phyloP scores from a whole-genome alignment of 1,140 invertebrate species.

The Lithobius niger region DNA sequence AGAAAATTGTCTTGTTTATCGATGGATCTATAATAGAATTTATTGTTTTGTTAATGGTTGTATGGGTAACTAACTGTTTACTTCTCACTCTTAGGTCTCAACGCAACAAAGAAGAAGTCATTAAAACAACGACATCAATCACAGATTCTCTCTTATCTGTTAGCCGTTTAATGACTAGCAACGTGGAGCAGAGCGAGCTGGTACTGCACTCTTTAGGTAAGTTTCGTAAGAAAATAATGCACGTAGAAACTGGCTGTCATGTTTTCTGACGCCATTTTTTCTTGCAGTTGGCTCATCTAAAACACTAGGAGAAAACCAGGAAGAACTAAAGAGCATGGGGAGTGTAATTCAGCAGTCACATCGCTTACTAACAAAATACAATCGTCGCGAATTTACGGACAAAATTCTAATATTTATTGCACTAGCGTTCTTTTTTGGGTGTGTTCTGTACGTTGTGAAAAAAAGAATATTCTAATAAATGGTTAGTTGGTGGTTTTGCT shows the following conservation, averaged over 20 bases:
- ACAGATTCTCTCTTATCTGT: slow-evolving; percentile 73
- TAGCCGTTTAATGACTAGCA: slow-evolving; percentile 67
- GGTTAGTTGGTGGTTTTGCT: no score
- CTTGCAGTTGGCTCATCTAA: slow-evolving; percentile 30
- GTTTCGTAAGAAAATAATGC: slow-evolving; percentile 7
- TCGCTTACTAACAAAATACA: slow-evolving; percentile 86
- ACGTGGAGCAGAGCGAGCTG: slow-evolving; percentile 67
- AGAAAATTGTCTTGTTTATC: no score
- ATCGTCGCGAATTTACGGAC: slow-evolving; percentile 82
- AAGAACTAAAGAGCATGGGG: slow-evolving; percentile 71
- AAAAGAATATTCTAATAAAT: slow-evolving; percentile 71
- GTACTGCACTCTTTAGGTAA: slow-evolving; percentile 67
- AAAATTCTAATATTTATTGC: slow-evolving; percentile 81
- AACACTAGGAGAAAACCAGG: slow-evolving; percentile 49
- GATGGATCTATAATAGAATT: no score
- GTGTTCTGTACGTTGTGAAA: slow-evolving; percentile 80
- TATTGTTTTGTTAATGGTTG: no score
- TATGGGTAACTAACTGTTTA: background rate
- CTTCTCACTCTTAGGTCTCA: slow-evolving; percentile 3
- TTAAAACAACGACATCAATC: slow-evolving; percentile 37
- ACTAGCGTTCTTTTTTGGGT: slow-evolving; percentile 80
- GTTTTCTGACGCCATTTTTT: slow-evolving; percentile 10
- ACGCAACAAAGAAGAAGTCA: slow-evolving; percentile 18
- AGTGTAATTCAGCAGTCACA: slow-evolving; percentile 74
- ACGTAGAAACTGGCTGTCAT: background rate